phyloP scores from a whole-genome alignment of 1,140 invertebrate genomes.

The Brachionus rubens region DNA sequence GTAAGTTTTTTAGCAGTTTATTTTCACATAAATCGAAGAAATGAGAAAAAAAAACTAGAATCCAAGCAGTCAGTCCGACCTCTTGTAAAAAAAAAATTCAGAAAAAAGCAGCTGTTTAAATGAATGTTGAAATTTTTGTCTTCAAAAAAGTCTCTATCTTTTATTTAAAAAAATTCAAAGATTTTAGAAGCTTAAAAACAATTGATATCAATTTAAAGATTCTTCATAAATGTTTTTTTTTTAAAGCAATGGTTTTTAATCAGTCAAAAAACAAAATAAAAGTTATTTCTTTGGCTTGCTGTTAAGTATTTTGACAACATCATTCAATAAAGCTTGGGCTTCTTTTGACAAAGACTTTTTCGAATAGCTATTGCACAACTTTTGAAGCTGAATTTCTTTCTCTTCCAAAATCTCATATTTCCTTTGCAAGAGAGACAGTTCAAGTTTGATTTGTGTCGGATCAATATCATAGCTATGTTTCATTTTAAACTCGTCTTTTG shows the following conservation, averaged over 20 bases:
- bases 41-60: too few relatives aligned
- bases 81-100: too few relatives aligned
- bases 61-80: too few relatives aligned
- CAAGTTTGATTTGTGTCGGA: conserved; percentile 53
- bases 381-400: conserved; percentile 58
- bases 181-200: too few relatives aligned
- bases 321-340: background rate
- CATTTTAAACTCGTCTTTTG: conserved; percentile 51
- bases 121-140: too few relatives aligned
- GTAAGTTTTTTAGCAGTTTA: too few relatives aligned
- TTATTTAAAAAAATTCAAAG: too few relatives aligned
- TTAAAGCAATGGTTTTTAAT: background rate
- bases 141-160: too few relatives aligned
- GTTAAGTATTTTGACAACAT: background rate
- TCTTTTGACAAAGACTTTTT: conserved; percentile 26
- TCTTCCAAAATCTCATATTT: conserved; percentile 57
- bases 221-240: too few relatives aligned
- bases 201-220: too few relatives aligned
- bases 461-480: conserved; percentile 49
- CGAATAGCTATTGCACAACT: conserved; percentile 3
- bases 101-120: too few relatives aligned
- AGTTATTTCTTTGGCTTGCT: conserved; percentile 37
- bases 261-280: background rate
- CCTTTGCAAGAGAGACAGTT: conserved; percentile 55
- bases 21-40: too few relatives aligned